These are phyloP conservation scores for Clarias platycephalus DNA, from an alignment of 2,797 vertebrate genomes.

Conservation along the genomic window DNA sequence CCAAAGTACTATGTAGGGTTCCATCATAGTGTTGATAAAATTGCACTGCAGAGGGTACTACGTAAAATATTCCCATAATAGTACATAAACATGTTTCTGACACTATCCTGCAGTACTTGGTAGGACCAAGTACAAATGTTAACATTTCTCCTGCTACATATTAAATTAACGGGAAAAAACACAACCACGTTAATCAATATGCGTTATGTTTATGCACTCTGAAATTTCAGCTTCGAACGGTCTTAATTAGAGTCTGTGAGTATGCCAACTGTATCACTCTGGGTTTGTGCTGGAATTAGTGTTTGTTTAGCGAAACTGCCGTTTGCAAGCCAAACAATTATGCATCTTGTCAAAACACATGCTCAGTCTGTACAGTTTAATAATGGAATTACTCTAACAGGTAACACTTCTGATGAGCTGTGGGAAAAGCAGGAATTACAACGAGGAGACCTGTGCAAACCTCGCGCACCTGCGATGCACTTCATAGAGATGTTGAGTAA, in stretches of 20 bases:
- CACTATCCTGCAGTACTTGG: too few relatives aligned
- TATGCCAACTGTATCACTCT: slow-evolving; percentile 25
- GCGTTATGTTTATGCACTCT: background rate
- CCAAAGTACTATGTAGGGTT: too few relatives aligned
- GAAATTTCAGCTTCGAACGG: slow-evolving; percentile 4
- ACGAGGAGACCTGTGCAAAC: background rate
- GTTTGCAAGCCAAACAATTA: slow-evolving; percentile 44
- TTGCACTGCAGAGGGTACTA: too few relatives aligned
- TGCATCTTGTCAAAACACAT: slow-evolving; percentile 34
- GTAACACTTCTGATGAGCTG: slow-evolving; percentile 32
- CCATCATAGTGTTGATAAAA: too few relatives aligned
- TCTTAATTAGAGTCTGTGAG: slow-evolving; percentile 14
- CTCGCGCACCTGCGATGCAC: slow-evolving; percentile 19
- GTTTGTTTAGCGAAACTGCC: slow-evolving; percentile 37
- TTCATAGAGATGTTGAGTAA: slow-evolving; percentile 14
- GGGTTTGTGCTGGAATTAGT: slow-evolving; percentile 29
- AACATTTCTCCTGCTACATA: background rate
- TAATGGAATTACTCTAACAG: slow-evolving; percentile 36
- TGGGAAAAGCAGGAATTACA: slow-evolving; percentile 1
- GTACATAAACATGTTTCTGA: too few relatives aligned
- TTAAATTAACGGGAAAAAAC: background rate
- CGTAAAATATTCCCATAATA: too few relatives aligned
- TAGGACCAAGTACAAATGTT: background rate
- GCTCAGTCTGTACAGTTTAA: slow-evolving; percentile 29
- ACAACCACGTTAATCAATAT: background rate